A percentile compares a stretch with the other conserved stretches of the same genome.
phyloP scores from a whole-genome alignment of 35 echinoderm and acorn worm genomes.

The Heliocidaris tuberculata region DNA sequence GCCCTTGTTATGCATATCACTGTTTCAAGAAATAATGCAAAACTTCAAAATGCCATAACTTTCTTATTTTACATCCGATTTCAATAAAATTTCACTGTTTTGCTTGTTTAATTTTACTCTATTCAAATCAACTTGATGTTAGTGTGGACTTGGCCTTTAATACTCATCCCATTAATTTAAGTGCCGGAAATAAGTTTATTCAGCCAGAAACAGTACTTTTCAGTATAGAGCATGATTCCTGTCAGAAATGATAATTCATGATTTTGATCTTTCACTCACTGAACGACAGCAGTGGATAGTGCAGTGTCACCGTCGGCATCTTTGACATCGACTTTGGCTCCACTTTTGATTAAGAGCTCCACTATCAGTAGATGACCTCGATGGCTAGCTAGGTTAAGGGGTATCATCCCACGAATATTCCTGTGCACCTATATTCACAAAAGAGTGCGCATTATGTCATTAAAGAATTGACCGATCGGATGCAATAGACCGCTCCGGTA shows the following conservation, averaged over 20 bases:
- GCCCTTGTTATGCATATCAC: no score
- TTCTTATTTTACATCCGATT: no score
- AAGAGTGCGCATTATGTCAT: no score
- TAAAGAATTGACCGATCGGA: no score
- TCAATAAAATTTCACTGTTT: no score
- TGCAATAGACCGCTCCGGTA: no score
- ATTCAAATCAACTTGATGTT: no score
- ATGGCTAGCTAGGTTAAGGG: background rate
- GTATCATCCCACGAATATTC: background rate
- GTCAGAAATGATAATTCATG: background rate
- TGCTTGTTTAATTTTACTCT: no score
- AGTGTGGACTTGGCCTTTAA: no score
- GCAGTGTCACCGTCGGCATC: background rate
- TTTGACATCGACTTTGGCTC: background rate
- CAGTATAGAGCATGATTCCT: background rate
- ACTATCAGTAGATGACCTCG: background rate
- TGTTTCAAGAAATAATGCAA: no score
- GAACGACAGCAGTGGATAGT: background rate
- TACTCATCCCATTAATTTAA: background rate
- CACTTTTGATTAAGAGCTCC: background rate
- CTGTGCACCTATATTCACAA: no score
- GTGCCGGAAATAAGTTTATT: background rate
- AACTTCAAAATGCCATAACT: no score
- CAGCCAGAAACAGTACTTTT: background rate
- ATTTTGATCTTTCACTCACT: background rate